phyloP scores from a whole-genome alignment of 2,113 vertebrate genomes.

The Paracanthobrama guichenoti region DNA sequence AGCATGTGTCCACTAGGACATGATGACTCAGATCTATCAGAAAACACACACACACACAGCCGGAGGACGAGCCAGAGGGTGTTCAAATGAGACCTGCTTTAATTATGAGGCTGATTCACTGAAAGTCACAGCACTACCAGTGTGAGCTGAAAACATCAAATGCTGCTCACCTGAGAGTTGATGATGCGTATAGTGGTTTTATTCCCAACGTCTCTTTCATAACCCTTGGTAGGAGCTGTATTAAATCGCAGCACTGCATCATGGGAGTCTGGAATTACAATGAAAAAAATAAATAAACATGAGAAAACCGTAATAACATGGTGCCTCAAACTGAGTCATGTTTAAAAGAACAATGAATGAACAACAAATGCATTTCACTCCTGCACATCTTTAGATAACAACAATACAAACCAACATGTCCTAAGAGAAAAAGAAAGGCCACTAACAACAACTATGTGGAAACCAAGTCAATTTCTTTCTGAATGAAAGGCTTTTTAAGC shows the following conservation, averaged over 20 bases:
- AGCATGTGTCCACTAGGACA: neutral
- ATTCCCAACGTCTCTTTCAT: slow-evolving; percentile 93
- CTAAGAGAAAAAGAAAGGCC: neutral
- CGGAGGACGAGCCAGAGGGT: neutral
- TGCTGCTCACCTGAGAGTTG: slow-evolving; percentile 90
- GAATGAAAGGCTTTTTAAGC: neutral
- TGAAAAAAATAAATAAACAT: too few species aligned
- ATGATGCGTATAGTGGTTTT: slow-evolving; percentile 96
- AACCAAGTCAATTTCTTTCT: neutral
- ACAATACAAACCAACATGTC: neutral
- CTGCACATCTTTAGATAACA: neutral
- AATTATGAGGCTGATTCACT: neutral
- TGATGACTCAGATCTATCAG: neutral
- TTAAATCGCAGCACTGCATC: slow-evolving; percentile 97
- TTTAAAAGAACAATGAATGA: neutral
- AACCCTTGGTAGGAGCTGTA: slow-evolving; percentile 90
- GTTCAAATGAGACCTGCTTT: neutral
- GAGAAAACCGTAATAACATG: neutral
- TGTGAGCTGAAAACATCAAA: neutral
- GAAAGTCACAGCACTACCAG: neutral
- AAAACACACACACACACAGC: neutral
- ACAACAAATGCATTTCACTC: neutral
- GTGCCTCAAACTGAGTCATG: neutral
- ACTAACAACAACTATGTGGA: neutral
- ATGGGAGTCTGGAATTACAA: slow-evolving; percentile 83